A percentile compares a stretch with the other conserved stretches of the same genome.
Evolutionary conservation across 2,113 vertebrate genomes (phyloP).

Genomic region (Gambusia holbrooki): DNA sequence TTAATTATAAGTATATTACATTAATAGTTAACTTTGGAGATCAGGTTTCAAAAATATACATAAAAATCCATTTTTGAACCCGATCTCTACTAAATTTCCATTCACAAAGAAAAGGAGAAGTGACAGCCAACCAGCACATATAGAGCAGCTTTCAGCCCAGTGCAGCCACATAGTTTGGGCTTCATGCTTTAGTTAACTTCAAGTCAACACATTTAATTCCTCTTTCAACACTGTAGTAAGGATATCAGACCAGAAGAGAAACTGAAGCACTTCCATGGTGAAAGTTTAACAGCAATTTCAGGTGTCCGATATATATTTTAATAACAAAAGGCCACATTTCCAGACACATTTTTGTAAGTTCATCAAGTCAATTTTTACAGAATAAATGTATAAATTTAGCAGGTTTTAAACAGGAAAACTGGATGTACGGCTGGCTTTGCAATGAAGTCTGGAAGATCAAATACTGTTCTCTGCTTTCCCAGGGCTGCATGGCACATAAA

Average conservation of each 20-base stretch:
- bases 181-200: not conserved
- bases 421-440: too few relatives aligned
- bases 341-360: too few relatives aligned
- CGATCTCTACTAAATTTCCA: too few relatives aligned
- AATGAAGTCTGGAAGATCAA: not conserved
- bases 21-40: not conserved
- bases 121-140: not conserved
- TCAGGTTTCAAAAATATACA: too few relatives aligned
- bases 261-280: not conserved
- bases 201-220: not conserved
- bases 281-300: not conserved
- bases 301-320: not conserved
- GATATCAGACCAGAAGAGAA: not conserved
- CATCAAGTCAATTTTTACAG: too few relatives aligned
- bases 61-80: too few relatives aligned
- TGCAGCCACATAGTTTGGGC: not conserved
- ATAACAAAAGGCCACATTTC: too few relatives aligned
- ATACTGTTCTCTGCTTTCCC: not conserved
- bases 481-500: not conserved
- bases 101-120: not conserved
- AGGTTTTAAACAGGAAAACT: too few relatives aligned
- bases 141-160: not conserved
- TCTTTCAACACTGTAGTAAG: not conserved
- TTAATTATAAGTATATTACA: not conserved
- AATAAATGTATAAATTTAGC: too few relatives aligned